Base-by-base conservation (phyloP, 35 echinoderm and acorn worm species). In the Anneissia japonica region DNA sequence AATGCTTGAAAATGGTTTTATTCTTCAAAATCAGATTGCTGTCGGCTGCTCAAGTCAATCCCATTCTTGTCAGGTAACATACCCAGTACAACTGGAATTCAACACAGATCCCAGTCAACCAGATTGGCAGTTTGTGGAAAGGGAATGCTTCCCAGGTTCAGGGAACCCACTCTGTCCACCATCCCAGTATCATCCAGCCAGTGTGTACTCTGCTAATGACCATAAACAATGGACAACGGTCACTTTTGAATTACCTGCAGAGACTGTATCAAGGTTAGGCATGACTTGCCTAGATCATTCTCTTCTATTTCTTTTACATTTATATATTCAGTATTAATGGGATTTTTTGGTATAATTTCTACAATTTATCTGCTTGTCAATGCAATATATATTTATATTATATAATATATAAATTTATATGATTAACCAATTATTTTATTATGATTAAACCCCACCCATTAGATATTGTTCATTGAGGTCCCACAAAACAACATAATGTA, bases 251-350 rank as follows among this genome's bases (percentile, higher is more conserved):
- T 73, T 97, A 10, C 95, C 95, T 10, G 43, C 4, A 9, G 72
- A 91, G 72, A 55, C 88, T 26, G 81, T 97, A 13, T 97, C 95
- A 76, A 73, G 95, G 95, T 97, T 73, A 55, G 75, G n/a, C n/a
- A n/a, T n/a, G n/a, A n/a, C n/a, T n/a, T n/a, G n/a, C n/a, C n/a
- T n/a, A n/a, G n/a, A n/a, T n/a, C n/a, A n/a, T n/a, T n/a, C 10
- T 32, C 35, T 75, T 84, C 29, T 82, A 39, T 29, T 23, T 35
- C 26, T 30, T 16, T 46, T 73, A 23, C 35, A 36, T 28, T 6
- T 86, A 0, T 30, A 35, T 36, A 7, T 79, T 37, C 16, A 56
- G 7, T n/a, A n/a, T n/a, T n/a, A n/a, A n/a, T n/a, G n/a, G n/a
- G n/a, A n/a, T n/a, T n/a, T n/a, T n/a, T n/a, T n/a, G n/a, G n/a